Conservation (phyloP, 2,888 invertebrate species). For the Scotopteryx bipunctaria region DNA sequence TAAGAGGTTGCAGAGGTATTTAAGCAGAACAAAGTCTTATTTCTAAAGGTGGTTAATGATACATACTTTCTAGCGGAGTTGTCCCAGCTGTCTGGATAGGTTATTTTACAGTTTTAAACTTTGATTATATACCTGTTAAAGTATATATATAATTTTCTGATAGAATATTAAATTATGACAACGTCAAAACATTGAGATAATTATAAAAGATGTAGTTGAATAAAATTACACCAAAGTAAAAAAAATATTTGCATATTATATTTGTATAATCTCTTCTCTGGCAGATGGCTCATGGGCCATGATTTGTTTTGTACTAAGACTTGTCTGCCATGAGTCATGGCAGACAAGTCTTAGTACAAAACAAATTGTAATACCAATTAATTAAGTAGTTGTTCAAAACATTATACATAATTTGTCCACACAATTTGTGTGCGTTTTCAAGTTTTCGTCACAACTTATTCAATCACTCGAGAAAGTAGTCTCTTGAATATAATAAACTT, state of each 20-base stretch:
- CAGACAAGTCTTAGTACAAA: background rate
- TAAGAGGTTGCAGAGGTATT: slow-evolving; percentile 15
- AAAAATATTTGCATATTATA: no score
- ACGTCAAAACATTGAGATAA: no score
- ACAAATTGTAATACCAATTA: slow-evolving; percentile 1
- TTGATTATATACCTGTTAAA: background rate
- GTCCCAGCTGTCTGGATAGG: background rate
- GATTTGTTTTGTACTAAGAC: no score
- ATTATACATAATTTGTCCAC: slow-evolving; percentile 7
- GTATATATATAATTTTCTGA: background rate
- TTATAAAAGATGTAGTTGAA: no score
- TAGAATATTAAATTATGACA: background rate
- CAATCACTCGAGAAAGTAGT: background rate
- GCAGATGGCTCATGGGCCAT: no score
- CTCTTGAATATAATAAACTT: slow-evolving; percentile 28
- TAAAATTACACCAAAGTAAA: no score
- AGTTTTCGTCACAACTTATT: slow-evolving; percentile 13
- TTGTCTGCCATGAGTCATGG: no score
- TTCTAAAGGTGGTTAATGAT: slow-evolving; percentile 55
- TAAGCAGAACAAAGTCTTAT: slow-evolving; percentile 25
- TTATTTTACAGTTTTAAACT: background rate
- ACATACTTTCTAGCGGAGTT: background rate
- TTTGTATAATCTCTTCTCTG: no score
- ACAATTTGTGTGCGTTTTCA: slow-evolving; percentile 18
- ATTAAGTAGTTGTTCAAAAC: slow-evolving; percentile 14